Evolutionary conservation across 2,888 invertebrate genomes (phyloP).

Genomic region (Pachycephus smyrnensis): DNA sequence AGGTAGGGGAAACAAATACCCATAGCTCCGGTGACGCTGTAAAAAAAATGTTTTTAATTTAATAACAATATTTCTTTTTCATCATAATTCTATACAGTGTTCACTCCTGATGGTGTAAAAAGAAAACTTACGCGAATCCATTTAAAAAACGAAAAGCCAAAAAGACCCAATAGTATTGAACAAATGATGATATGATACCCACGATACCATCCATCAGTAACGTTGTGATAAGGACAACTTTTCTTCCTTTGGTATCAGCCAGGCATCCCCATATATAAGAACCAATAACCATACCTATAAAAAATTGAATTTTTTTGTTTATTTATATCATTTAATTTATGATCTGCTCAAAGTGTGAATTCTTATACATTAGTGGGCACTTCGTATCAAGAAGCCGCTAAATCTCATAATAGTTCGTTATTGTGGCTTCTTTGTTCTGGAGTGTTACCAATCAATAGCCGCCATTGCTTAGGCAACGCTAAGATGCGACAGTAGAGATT

Average conservation of each 20-base stretch:
- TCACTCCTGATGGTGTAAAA: background rate
- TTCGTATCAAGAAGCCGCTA: slow-evolving; percentile 25
- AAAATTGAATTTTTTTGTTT: slow-evolving; percentile 1
- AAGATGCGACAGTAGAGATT: background rate
- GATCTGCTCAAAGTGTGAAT: background rate
- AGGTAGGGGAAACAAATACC: slow-evolving; percentile 86
- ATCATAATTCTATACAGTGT: background rate
- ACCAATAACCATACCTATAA: slow-evolving; percentile 82
- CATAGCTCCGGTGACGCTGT: slow-evolving; percentile 84
- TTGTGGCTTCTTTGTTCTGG: slow-evolving; percentile 27
- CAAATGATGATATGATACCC: slow-evolving; percentile 79
- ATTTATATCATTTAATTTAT: background rate
- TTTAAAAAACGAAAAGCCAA: slow-evolving; percentile 80
- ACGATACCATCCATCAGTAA: slow-evolving; percentile 80
- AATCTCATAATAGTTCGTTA: slow-evolving; percentile 23
- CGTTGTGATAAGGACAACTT: slow-evolving; percentile 78
- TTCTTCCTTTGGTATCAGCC: slow-evolving; percentile 86
- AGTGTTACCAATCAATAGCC: slow-evolving; percentile 23
- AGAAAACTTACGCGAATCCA: slow-evolving; percentile 81
- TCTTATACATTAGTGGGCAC: background rate
- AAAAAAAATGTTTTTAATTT: slow-evolving; percentile 31
- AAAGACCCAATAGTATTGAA: slow-evolving; percentile 80
- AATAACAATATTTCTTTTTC: background rate
- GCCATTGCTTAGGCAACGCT: background rate
- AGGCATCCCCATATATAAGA: slow-evolving; percentile 89